phyloP scores from a whole-genome alignment of 2,113 vertebrate genomes.

The Peromyscus maniculatus region DNA sequence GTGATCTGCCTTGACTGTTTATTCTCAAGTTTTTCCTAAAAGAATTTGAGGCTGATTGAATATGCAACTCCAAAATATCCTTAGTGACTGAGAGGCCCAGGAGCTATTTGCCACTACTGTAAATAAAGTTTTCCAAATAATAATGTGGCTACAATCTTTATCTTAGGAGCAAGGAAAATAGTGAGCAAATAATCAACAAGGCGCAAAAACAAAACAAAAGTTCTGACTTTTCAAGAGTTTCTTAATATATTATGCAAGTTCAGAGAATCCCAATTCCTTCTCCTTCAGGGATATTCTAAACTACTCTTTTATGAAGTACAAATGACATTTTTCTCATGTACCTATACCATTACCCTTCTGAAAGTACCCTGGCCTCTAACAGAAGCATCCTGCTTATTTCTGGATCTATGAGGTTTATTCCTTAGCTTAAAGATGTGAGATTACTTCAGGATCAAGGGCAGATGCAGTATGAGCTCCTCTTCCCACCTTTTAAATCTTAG shows the following conservation, averaged over 20 bases:
- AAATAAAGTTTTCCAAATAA: conserved; percentile 20
- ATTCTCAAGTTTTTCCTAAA: not conserved
- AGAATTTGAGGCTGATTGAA: not conserved
- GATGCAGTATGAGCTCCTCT: not conserved
- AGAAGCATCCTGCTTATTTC: not conserved
- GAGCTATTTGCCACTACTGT: not conserved
- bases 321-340: conserved; percentile 12
- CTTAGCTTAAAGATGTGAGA: not conserved
- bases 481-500: not conserved
- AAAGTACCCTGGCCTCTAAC: not conserved
- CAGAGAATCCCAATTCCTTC: not conserved
- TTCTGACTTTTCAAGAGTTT: not conserved
- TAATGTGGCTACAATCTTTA: not conserved
- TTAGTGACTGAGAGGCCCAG: not conserved
- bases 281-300: conserved; percentile 6
- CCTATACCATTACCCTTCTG: not conserved
- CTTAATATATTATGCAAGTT: not conserved
- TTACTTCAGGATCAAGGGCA: not conserved
- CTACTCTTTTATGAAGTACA: not conserved
- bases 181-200: not conserved
- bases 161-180: not conserved
- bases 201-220: not conserved
- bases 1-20: not conserved
- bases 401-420: not conserved
- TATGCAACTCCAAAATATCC: not conserved